phyloP scores from a whole-genome alignment of 2,888 invertebrate genomes.

The Dorcus parallelipipedus region DNA sequence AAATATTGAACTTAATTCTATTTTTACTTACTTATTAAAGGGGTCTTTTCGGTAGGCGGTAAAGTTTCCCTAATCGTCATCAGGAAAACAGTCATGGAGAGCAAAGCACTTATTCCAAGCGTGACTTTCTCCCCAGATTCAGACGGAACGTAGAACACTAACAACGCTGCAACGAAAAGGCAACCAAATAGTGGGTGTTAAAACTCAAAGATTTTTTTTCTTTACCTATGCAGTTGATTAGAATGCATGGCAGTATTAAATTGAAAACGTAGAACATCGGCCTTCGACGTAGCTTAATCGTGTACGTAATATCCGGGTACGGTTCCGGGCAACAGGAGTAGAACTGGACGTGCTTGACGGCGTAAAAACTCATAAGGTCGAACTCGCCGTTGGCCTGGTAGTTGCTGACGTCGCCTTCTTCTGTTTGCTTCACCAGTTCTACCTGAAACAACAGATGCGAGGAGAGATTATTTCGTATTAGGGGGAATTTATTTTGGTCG shows the following conservation, averaged over 20 bases:
- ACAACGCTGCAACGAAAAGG: constrained; percentile 57
- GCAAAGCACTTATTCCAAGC: constrained; percentile 79
- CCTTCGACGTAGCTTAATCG: constrained; percentile 69
- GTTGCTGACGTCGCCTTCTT: constrained; percentile 81
- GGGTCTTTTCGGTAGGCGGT: constrained; percentile 84
- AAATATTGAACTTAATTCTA: too few species aligned
- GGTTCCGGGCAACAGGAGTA: constrained; percentile 81
- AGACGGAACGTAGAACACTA: constrained; percentile 85
- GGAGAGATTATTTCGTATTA: too few species aligned
- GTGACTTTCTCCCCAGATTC: constrained; percentile 88
- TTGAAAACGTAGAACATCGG: constrained; percentile 87
- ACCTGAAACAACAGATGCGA: constrained; percentile 51
- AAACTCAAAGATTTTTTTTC: neutral
- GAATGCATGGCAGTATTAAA: constrained; percentile 77
- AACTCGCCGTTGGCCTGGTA: constrained; percentile 92
- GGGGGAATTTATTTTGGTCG: too few species aligned
- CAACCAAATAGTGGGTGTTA: neutral
- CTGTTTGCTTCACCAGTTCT: constrained; percentile 71
- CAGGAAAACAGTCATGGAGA: constrained; percentile 84
- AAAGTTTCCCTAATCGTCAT: constrained; percentile 84
- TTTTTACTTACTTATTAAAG: constrained; percentile 71
- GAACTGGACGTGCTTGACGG: constrained; percentile 67
- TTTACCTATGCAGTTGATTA: constrained; percentile 81
- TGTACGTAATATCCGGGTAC: constrained; percentile 80
- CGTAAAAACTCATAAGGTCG: constrained; percentile 74